phyloP scores from a whole-genome alignment of 2,113 vertebrate species.

The Oncorhynchus gorbuscha region DNA sequence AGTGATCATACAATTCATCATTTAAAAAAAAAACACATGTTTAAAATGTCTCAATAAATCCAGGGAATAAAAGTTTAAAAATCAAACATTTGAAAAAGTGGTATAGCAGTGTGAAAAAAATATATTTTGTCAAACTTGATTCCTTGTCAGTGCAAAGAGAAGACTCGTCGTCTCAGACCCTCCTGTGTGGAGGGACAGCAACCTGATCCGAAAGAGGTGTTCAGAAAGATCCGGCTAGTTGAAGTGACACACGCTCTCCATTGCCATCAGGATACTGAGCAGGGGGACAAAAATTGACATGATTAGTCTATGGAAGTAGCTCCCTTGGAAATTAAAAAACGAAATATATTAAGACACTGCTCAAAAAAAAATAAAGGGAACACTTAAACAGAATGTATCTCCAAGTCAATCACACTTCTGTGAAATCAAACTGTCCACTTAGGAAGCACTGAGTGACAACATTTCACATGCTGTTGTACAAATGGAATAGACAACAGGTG shows the following conservation, averaged over 20 bases:
- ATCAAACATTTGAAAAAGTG: slow-evolving; percentile 15
- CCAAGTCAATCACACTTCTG: too few relatives aligned
- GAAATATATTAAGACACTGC: too few relatives aligned
- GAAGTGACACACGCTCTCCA: slow-evolving; percentile 62
- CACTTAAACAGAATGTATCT: too few relatives aligned
- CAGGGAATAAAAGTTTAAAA: background rate
- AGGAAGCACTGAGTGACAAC: too few relatives aligned
- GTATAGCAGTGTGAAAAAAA: slow-evolving; percentile 30
- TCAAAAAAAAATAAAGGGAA: too few relatives aligned
- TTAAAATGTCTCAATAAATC: slow-evolving; percentile 44
- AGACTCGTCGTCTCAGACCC: slow-evolving; percentile 6
- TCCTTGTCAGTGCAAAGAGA: slow-evolving; percentile 55
- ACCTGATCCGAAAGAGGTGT: background rate
- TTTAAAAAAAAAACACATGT: background rate
- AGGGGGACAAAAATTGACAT: background rate
- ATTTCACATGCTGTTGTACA: too few relatives aligned
- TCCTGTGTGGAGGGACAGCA: background rate
- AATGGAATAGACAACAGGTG: too few relatives aligned
- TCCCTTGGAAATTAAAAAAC: too few relatives aligned
- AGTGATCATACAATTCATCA: slow-evolving; percentile 53
- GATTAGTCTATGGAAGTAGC: background rate
- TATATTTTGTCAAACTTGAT: slow-evolving; percentile 27
- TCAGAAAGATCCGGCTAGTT: slow-evolving; percentile 27
- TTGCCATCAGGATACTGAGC: slow-evolving; percentile 66
- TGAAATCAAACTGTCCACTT: too few relatives aligned